Conservation (phyloP, 2,797 vertebrate genomes). For the Phaenicophaeus curvirostris region DNA sequence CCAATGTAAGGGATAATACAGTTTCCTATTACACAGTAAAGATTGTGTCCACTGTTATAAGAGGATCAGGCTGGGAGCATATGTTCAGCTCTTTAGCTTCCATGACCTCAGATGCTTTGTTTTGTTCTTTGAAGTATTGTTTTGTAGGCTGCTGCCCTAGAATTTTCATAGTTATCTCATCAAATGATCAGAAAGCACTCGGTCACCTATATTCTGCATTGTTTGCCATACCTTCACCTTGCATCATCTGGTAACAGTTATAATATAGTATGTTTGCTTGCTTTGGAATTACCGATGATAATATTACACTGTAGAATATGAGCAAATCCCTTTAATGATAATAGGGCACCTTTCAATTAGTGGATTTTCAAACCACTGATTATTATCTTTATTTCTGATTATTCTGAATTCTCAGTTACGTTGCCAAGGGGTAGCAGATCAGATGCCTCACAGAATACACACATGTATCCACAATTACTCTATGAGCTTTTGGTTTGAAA, state of each 20-base stretch:
- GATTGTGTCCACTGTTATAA: neutral
- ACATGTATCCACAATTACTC: rapidly evolving
- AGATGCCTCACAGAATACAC: neutral
- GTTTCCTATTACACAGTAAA: neutral
- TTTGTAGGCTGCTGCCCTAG: neutral
- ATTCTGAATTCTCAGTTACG: neutral
- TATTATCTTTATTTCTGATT: neutral
- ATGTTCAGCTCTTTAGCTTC: neutral
- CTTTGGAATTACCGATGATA: neutral
- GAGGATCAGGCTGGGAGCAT: conserved; percentile 5
- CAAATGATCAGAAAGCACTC: neutral
- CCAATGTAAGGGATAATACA: neutral
- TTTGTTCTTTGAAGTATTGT: neutral
- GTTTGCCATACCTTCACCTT: neutral
- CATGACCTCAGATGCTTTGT: neutral
- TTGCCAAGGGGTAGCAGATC: neutral
- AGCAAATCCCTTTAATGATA: neutral
- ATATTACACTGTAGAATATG: neutral
- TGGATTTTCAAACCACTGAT: neutral
- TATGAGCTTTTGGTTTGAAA: neutral
- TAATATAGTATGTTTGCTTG: neutral
- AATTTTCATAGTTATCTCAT: neutral
- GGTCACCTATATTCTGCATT: neutral
- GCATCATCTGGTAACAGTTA: neutral
- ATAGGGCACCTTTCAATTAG: neutral